A percentile compares a stretch with the other conserved stretches of the same genome.
Evolutionary conservation across 2,888 invertebrate species (phyloP).

Genomic region (Mythimna pallens): DNA sequence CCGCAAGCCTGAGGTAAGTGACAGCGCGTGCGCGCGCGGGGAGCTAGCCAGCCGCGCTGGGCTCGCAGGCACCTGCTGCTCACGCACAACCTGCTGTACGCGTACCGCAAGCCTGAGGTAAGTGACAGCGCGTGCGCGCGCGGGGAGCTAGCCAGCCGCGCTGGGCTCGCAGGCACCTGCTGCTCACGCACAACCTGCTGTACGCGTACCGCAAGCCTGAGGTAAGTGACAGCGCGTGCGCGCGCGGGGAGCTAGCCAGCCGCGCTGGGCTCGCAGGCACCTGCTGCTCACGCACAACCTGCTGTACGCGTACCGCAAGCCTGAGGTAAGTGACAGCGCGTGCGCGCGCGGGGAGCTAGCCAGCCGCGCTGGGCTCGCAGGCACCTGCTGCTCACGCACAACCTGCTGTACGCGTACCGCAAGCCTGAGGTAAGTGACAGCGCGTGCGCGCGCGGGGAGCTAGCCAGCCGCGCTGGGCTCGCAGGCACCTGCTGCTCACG

Average conservation of each 20-base stretch:
- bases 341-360: constrained; percentile 55
- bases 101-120: constrained; percentile 26
- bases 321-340: constrained; percentile 36
- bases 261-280: constrained; percentile 79
- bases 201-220: too few species aligned
- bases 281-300: constrained; percentile 54
- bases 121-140: too few species aligned
- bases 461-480: constrained; percentile 71
- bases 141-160: constrained; percentile 59
- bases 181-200: too few species aligned
- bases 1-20: constrained; percentile 38
- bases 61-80: constrained; percentile 71
- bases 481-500: constrained; percentile 44
- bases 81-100: constrained; percentile 45
- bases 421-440: constrained; percentile 76
- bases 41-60: constrained; percentile 71
- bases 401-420: constrained; percentile 41
- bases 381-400: constrained; percentile 57
- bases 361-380: constrained; percentile 79
- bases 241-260: constrained; percentile 11
- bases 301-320: constrained; percentile 21
- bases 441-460: constrained; percentile 70
- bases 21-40: constrained; percentile 54
- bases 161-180: constrained; percentile 74
- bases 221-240: constrained; percentile 1